Percentiles rank a stretch among this genome's conserved stretches.
These are phyloP conservation scores for Bettongia penicillata DNA, from an alignment of 2,113 vertebrate genomes.

Conservation along the genomic window DNA sequence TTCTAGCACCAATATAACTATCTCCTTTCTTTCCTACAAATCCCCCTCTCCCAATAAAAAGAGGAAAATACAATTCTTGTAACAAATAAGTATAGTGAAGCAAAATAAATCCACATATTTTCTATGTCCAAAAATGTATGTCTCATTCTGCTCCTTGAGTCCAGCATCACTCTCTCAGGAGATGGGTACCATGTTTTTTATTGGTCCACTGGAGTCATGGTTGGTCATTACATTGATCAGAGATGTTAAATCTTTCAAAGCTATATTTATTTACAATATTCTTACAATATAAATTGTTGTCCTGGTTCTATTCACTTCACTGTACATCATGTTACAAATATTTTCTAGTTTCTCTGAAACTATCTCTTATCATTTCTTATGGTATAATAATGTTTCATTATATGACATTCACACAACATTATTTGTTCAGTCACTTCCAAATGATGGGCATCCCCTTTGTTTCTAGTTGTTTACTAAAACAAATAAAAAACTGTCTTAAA, in stretches of 20 bases:
- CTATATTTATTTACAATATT: neutral
- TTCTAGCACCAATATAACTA: neutral
- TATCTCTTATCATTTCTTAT: neutral
- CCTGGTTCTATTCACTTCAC: neutral
- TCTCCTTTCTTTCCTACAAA: neutral
- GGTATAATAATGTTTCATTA: neutral
- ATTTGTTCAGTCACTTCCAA: neutral
- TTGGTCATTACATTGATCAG: neutral
- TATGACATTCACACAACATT: neutral
- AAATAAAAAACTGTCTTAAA: too few relatives aligned
- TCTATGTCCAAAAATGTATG: neutral
- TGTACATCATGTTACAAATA: neutral
- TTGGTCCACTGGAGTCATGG: neutral
- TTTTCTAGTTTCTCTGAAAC: neutral
- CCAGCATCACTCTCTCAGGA: neutral
- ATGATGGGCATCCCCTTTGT: neutral
- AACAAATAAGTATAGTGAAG: neutral
- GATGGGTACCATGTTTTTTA: neutral
- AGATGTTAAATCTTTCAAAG: neutral
- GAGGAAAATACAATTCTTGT: neutral
- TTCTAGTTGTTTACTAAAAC: too few relatives aligned
- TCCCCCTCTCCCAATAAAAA: neutral
- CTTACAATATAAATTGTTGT: too few relatives aligned
- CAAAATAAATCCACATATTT: neutral
- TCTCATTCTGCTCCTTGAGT: neutral